A percentile compares a stretch with the other conserved stretches of the same genome.
Evolutionary conservation across 2,113 vertebrate genomes (phyloP).

Genomic region (Mugil cephalus): DNA sequence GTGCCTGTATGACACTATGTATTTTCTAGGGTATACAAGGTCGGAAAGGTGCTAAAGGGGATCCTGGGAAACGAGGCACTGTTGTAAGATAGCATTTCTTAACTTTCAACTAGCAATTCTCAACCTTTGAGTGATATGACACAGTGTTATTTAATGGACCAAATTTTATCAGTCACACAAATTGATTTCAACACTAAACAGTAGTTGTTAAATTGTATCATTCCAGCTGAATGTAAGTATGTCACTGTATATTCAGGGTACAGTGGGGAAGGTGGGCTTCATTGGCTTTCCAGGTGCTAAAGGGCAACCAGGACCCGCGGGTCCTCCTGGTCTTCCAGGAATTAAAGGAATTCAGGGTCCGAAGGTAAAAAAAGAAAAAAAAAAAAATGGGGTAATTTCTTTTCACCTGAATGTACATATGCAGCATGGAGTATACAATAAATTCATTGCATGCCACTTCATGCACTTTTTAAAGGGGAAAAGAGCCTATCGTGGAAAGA

Average conservation of each 20-base stretch:
- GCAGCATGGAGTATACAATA: neutral
- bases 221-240: rapidly evolving
- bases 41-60: conserved; percentile 71
- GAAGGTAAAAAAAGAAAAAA: conserved; percentile 62
- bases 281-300: conserved; percentile 69
- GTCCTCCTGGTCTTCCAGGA: conserved; percentile 72
- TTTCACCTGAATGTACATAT: neutral
- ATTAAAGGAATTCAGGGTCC: conserved; percentile 71
- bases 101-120: neutral
- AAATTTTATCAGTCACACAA: neutral
- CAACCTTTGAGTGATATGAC: no score
- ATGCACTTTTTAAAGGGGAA: conserved; percentile 70
- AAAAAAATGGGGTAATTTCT: neutral
- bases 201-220: neutral
- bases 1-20: conserved; percentile 16
- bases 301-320: conserved; percentile 74
- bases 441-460: neutral
- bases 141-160: neutral
- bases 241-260: conserved; percentile 56
- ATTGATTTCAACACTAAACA: neutral
- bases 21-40: conserved; percentile 71
- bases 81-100: conserved; percentile 52
- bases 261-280: conserved; percentile 64
- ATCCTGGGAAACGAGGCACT: conserved; percentile 60
- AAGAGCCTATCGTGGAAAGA: conserved; percentile 56